phyloP scores from a whole-genome alignment of 2,113 vertebrate genomes.

The Butorides virescens region DNA sequence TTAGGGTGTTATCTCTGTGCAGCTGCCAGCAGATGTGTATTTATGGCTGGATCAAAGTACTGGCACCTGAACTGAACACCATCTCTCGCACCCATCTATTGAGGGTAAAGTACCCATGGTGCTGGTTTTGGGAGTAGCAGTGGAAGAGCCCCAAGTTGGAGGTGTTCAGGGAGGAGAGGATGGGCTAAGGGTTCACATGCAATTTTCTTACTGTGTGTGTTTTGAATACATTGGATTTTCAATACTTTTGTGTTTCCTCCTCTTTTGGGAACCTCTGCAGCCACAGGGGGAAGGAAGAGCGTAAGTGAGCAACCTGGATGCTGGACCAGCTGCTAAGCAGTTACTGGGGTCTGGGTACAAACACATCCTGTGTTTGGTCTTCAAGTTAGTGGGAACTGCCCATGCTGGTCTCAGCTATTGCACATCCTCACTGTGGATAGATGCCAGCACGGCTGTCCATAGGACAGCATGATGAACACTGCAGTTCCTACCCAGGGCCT shows the following conservation, averaged over 20 bases:
- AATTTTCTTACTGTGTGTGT: neutral
- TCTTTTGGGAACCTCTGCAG: neutral
- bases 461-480: neutral
- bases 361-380: neutral
- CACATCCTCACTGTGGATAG: neutral
- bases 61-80: neutral
- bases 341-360: neutral
- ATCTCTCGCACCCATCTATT: neutral
- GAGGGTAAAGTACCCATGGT: neutral
- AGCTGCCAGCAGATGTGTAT: neutral
- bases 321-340: neutral
- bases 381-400: neutral
- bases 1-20: neutral
- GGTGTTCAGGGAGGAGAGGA: neutral
- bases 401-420: neutral
- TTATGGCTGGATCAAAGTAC: neutral
- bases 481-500: neutral
- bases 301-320: neutral
- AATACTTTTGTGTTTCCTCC: neutral
- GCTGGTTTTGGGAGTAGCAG: neutral
- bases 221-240: constrained; percentile 16
- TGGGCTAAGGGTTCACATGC: neutral
- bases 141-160: neutral
- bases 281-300: neutral
- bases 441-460: rapidly evolving